These are phyloP conservation scores for Ischnura elegans DNA, from an alignment of 2,888 invertebrate genomes.

Conservation along the genomic window DNA sequence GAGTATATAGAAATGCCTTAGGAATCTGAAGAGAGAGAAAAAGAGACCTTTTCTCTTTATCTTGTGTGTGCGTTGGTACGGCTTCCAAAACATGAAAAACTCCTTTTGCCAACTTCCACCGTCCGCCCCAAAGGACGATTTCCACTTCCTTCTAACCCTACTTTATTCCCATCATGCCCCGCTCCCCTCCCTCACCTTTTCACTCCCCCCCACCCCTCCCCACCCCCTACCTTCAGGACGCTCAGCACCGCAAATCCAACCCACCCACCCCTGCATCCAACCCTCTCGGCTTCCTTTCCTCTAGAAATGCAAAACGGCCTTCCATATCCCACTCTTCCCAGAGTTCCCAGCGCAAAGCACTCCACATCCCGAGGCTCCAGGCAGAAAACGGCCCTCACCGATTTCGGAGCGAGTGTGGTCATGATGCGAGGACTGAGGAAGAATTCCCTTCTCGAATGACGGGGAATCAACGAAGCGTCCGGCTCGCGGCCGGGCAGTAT, in stretches of 20 bases:
- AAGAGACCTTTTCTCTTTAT: not conserved
- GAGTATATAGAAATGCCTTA: not conserved
- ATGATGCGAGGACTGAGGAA: not conserved
- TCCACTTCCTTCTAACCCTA: not conserved
- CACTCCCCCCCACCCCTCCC: not conserved
- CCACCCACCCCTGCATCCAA: too few species aligned
- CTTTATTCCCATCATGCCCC: too few species aligned
- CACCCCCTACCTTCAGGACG: not conserved
- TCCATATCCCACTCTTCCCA: not conserved
- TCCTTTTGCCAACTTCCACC: not conserved
- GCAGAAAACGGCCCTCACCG: not conserved
- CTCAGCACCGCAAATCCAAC: not conserved
- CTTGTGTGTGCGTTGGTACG: too few species aligned
- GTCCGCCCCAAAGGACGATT: not conserved
- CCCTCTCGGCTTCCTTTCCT: not conserved
- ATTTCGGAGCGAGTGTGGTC: not conserved
- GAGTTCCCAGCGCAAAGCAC: not conserved
- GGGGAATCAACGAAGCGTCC: not conserved
- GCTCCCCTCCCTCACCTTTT: not conserved
- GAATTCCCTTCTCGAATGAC: not conserved
- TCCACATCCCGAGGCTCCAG: not conserved
- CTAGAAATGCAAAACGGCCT: not conserved
- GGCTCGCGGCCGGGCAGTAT: too few species aligned
- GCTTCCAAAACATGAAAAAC: not conserved
- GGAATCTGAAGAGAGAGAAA: not conserved